Base-by-base conservation (phyloP, 2,113 vertebrate species). In the Prionailurus bengalensis region DNA sequence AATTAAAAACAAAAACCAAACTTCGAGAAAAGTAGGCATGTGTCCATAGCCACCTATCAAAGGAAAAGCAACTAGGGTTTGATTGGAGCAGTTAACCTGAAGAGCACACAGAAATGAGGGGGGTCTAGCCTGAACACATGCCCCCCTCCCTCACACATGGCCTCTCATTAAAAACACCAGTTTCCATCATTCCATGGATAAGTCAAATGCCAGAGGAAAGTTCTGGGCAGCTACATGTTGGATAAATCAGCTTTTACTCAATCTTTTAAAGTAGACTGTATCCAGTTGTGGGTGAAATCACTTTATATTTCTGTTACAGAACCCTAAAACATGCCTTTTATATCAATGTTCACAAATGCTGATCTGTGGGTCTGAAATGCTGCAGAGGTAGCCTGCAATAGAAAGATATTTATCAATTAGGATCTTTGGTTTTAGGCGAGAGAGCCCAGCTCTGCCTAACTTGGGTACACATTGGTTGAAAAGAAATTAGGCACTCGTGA, bases 71-170 rank as follows among this genome's bases (percentile, higher is more conserved):
- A 3, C 21, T 19, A 10, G 92, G 48, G 13, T 19, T 33, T 71
- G 55, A 36, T 21, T 17, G 51, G 83, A 21, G 15, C 27, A 3
- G 5, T 53, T 2, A 21, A 27, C 33, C 55, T 71, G 23, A 66
- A 36, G 31, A 39, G 10, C 45, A 1, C 15, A 33, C 6, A 8
- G 21, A 42, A 27, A 27, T 1, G 58, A 27, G 17, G 70, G 21
- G 27, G 12, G 15, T 31, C 45, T 23, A 10, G 27, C 31, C 33
- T 3, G 33, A 63, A 8, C 53, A 7, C 45, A 0, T 0, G 33
- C 1, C 70, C 55, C 31, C 31, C 61, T 65, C 58, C 10, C 51
- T 25, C 16, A 17, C 36, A 42, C 48, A 3, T 4, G 19, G 4
- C n/a, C 27, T 19, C 31, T 71, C 45, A 15, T 42, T 23, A 4